A percentile compares a stretch with the other conserved stretches of the same genome.
Evolutionary conservation across 2,113 vertebrate genomes (phyloP).

Genomic region (cat (Felis catus)): F.catus_Fca126_mat1.0 CM031428.1:50830001-50830500

Average conservation of each 20-base stretch:
- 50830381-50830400: neutral
- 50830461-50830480: too few relatives aligned
- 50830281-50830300: neutral
- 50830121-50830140: neutral
- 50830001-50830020: neutral
- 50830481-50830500: too few relatives aligned
- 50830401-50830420: neutral
- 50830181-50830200: neutral
- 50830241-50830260: neutral
- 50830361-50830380: neutral
- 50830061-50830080: neutral
- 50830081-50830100: neutral
- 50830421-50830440: neutral
- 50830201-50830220: neutral
- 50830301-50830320: neutral
- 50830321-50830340: neutral
- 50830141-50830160: neutral
- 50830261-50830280: neutral
- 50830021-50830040: neutral
- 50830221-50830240: neutral
- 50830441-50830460: too few relatives aligned
- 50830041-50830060: neutral
- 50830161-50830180: neutral
- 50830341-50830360: neutral
- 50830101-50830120: neutral